Evolutionary conservation across 2,797 vertebrate genomes (phyloP).

Genomic region (Coendou prehensilis): DNA sequence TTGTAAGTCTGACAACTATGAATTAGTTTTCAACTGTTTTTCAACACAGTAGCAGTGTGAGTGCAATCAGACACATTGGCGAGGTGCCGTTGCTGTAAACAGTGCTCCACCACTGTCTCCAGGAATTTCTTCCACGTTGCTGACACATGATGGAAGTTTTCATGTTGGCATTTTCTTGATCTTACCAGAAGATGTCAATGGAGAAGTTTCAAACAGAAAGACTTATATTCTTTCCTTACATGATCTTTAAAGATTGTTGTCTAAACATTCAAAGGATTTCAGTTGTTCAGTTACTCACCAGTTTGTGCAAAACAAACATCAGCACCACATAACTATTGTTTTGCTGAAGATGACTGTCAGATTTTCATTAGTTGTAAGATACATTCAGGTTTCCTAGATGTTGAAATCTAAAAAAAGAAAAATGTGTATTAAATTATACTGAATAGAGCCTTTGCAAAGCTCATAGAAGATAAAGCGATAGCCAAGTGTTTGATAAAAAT

Average conservation of each 20-base stretch:
- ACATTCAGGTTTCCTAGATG: constrained; percentile 28
- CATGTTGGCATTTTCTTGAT: not conserved
- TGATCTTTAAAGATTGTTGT: not conserved
- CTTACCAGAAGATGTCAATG: constrained; percentile 29
- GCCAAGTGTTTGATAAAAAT: constrained; percentile 38
- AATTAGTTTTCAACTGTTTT: not conserved
- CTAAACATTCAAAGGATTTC: constrained; percentile 51
- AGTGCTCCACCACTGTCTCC: not conserved
- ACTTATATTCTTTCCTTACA: not conserved
- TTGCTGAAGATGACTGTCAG: not conserved
- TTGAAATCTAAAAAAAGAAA: constrained; percentile 12
- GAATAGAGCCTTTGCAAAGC: constrained; percentile 35
- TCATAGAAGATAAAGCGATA: constrained; percentile 47
- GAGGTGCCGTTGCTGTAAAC: not conserved
- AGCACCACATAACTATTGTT: not conserved
- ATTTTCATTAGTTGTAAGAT: not conserved
- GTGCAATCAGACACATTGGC: not conserved
- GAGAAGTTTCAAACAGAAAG: constrained; percentile 53
- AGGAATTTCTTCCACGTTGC: constrained; percentile 6
- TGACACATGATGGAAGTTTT: not conserved
- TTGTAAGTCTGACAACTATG: not conserved
- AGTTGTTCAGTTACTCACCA: not conserved
- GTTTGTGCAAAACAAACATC: not conserved
- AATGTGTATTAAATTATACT: not conserved
- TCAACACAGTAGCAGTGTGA: not conserved